Base-by-base conservation (phyloP, 2,113 vertebrate species). In the Microtus oregoni region DNA sequence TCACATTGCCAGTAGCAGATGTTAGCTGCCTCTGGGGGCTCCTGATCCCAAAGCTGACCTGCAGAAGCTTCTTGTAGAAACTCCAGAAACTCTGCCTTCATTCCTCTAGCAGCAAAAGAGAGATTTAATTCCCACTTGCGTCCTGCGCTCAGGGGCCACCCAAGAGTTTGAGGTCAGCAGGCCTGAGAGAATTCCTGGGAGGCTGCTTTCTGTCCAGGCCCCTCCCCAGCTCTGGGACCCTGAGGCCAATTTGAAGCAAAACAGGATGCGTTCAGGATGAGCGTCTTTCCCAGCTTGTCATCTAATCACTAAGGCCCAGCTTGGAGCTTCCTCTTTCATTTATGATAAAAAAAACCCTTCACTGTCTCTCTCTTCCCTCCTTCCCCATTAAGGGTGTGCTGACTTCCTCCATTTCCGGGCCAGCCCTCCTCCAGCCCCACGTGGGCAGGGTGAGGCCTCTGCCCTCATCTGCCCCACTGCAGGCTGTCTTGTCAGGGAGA, bases 181-280 rank as follows among this genome's bases (percentile, higher is more conserved):
- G 82, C 92, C 92, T 90, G 68, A 65, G 87, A 97, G 90, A 95
- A 92, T 96, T 97, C 93, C 78, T 70, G 55, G 47, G 96, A 98
- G 94, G 65, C 52, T 87, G 12, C 67, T 93, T 5, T 87, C 75
- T 55, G 38, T 93, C 41, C 63, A n/a, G 73, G 61, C 94, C 52
- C 63, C 76, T 95, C 65, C 91, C 86, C 58, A 63, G 47, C 50
- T 70, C 38, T 79, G 70, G 63, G 77, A 38, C 89, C 86, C 78
- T 50, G 86, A 94, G 93, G 96, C 94, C 95, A 88, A 90, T 96
- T 94, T 77, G 52, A 77, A 97, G 86, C 97, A 97, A 98, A 98
- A 97, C 97, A 98, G 97, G 97, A 98, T 97, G 92, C 94, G 89
- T 95, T 97, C 96, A 96, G 97, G 96, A 97, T 97, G 97, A 97